A percentile compares a stretch with the other conserved stretches of the same genome.
Evolutionary conservation across 2,113 vertebrate species (phyloP).

Genomic region (Holacanthus passer): DNA sequence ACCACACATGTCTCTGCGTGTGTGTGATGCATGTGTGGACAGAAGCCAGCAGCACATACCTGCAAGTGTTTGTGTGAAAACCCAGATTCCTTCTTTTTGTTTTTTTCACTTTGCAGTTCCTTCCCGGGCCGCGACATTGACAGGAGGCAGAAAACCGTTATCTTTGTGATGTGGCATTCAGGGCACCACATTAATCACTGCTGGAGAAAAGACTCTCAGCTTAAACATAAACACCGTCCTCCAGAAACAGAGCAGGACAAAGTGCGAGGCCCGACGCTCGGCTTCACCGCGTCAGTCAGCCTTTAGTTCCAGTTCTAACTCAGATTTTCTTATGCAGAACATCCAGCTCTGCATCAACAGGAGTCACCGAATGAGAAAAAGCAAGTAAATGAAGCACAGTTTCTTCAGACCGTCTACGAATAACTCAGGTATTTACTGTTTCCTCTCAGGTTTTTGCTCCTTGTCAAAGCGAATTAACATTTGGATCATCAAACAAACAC

Average conservation of each 20-base stretch:
- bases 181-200: constrained; percentile 71
- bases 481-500: constrained; percentile 7
- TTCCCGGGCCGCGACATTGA: constrained; percentile 35
- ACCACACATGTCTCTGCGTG: too few species aligned
- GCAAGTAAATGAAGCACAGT: neutral
- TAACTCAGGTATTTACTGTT: neutral
- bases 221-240: constrained; percentile 71
- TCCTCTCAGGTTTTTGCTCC: neutral
- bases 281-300: constrained; percentile 8
- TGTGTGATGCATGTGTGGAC: constrained; percentile 34
- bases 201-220: constrained; percentile 29
- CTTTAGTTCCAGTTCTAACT: neutral
- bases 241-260: constrained; percentile 36
- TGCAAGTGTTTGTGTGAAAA: constrained; percentile 55
- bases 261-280: constrained; percentile 1
- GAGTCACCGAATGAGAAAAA: neutral
- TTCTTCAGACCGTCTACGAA: neutral
- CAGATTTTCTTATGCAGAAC: neutral
- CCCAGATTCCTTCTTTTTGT: constrained; percentile 7
- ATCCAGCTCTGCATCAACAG: neutral
- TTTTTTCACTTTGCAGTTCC: neutral
- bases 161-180: constrained; percentile 62
- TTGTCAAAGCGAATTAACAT: neutral
- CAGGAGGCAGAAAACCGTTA: constrained; percentile 66
- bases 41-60: constrained; percentile 55